Percentiles rank a stretch among this genome's conserved stretches.
phyloP scores from a whole-genome alignment of 2,113 vertebrate species.

The Centropristis striata region DNA sequence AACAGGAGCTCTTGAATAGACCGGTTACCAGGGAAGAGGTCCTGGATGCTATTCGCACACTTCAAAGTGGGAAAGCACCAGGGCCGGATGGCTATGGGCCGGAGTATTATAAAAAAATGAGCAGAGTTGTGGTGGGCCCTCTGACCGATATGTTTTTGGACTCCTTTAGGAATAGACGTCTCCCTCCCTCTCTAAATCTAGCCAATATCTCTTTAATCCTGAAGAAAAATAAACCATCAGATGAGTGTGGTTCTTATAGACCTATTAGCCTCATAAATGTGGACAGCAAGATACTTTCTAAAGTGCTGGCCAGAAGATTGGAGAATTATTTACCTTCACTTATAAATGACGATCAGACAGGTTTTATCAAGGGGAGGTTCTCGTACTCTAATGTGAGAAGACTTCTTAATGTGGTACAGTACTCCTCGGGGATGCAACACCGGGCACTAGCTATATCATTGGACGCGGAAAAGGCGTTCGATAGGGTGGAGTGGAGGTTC shows the following conservation, averaged over 20 bases:
- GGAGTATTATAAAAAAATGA: no score
- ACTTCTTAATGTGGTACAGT: neutral
- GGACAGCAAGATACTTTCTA: neutral
- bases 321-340: neutral
- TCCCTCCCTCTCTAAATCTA: no score
- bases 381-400: neutral
- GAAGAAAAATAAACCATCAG: no score
- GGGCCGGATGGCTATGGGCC: no score
- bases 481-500: neutral
- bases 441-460: neutral
- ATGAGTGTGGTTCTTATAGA: neutral
- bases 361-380: neutral
- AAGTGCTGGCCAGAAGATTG: neutral
- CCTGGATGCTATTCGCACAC: no score
- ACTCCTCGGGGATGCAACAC: neutral
- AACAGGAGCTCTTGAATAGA: no score
- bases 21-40: no score
- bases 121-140: no score
- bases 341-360: neutral
- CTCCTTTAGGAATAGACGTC: no score
- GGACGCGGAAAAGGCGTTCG: neutral
- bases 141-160: no score
- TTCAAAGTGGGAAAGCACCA: no score
- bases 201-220: no score
- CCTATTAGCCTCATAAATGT: neutral